Evolutionary conservation across 2,113 vertebrate genomes (phyloP).

Genomic region (Perca fluviatilis): DNA sequence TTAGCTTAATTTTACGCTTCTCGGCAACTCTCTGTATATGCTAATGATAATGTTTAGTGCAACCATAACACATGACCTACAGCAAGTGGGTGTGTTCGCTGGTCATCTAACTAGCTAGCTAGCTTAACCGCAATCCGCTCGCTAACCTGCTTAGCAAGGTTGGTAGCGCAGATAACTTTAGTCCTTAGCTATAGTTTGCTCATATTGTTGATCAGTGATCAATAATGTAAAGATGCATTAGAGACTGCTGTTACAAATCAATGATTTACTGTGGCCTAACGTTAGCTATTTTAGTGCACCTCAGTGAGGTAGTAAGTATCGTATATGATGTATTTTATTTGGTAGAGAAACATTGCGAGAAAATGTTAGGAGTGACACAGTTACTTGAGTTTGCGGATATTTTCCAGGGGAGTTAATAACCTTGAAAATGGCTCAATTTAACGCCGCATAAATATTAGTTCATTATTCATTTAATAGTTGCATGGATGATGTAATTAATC

Average conservation of each 20-base stretch:
- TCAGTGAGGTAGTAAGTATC: no score
- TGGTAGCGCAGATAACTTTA: background rate
- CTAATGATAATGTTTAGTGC: background rate
- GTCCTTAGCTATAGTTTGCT: background rate
- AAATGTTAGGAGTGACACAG: no score
- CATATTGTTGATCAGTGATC: background rate
- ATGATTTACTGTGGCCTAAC: no score
- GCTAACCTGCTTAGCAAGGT: conserved; percentile 23
- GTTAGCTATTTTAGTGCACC: no score
- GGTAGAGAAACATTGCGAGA: no score
- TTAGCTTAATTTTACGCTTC: background rate
- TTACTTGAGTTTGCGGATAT: no score
- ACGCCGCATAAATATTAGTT: no score
- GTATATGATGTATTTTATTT: no score
- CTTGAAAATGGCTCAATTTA: no score
- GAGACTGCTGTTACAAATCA: background rate
- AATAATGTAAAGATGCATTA: background rate
- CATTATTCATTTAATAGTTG: background rate
- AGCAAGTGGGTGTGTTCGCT: conserved; percentile 34
- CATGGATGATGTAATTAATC: background rate
- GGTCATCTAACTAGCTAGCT: background rate
- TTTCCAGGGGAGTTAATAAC: no score
- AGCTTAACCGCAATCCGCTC: conserved; percentile 7
- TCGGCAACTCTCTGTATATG: background rate
- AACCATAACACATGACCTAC: conserved; percentile 17